Evolutionary conservation across 64 coral and sea anemone species (phyloP).

Genomic region (Montipora capricornis): DNA sequence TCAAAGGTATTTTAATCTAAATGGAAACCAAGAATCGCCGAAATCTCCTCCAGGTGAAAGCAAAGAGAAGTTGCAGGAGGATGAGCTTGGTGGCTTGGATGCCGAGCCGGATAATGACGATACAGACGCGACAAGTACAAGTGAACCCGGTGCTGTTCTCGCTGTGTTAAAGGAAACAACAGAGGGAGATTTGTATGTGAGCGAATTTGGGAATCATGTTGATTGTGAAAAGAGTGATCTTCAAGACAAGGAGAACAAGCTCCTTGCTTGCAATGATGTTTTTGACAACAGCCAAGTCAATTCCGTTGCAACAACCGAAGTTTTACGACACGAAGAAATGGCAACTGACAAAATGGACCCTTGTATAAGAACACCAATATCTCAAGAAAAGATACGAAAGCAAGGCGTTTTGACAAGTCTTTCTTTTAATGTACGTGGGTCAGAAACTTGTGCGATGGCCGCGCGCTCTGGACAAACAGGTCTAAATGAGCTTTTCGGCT

Average conservation of each 20-base stretch:
- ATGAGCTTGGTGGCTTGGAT: neutral
- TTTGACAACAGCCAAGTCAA: neutral
- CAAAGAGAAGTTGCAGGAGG: neutral
- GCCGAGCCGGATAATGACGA: neutral
- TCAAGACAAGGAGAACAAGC: slow-evolving; percentile 27
- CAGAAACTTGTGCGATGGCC: neutral
- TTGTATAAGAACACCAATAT: neutral
- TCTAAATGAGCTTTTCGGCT: slow-evolving; percentile 1
- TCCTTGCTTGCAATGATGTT: neutral
- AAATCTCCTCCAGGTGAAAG: neutral
- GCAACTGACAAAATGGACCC: neutral
- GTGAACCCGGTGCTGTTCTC: neutral
- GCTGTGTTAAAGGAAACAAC: neutral
- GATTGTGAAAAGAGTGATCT: neutral
- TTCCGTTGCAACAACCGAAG: neutral
- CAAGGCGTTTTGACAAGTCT: slow-evolving; percentile 19
- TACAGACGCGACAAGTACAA: neutral
- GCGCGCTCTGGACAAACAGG: neutral
- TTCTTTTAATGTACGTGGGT: neutral
- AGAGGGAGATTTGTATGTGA: neutral
- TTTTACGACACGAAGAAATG: neutral
- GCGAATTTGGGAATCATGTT: neutral
- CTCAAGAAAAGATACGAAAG: neutral
- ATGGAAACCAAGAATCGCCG: neutral
- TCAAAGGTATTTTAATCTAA: slow-evolving; percentile 24